Evolutionary conservation across 2,888 invertebrate genomes (phyloP), one percentile per base, ranked within the genome.

Genomic region (Fissipunctia ypsillon): DNA sequence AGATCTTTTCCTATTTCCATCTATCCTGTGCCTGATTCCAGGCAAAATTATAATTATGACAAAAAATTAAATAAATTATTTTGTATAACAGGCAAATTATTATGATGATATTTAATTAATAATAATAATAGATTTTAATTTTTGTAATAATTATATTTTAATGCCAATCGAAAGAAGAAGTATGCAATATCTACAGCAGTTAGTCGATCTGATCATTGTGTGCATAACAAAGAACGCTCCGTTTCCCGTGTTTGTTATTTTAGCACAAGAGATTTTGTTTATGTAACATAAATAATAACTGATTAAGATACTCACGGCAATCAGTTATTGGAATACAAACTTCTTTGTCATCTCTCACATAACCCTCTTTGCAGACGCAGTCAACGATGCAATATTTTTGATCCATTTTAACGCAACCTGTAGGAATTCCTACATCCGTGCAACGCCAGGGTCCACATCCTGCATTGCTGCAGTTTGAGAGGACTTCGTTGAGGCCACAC

Each of bases 391-490:
- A 85, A 66, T 69, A 57, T 31, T 80, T 72, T 14, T 41, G 83
- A 48, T 83, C 80, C 65, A 83, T 80, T 73, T 84, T 85, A 9
- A 83, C 73, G 52, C 85, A 84, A 12, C 83, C 70, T 1, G 84
- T 64, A 7, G 81, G 81, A 19, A 76, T 67, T 31, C 88, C 90
- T 14, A 90, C 69, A 63, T 91, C 87, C 0, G 88, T 80, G 78
- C 93, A 93, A 14, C 84, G 87, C 76, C 84, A 83, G 3, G 90
- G 87, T 6, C 84, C 78, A 78, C 91, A 90, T 14, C 70, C 85
- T 19, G 78, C 82, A n/a, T 82, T 84, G 43, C 85, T 81, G 35
- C 85, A 83, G 35, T 67, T 54, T 31, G 85, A 84, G 0, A 73
- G 57, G 3, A 73, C 66, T 73, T 83, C 85, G 22, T 73, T 61